Percentiles rank a stretch among this genome's conserved stretches.
phyloP scores from a whole-genome alignment of 37 sponge, comb jelly and placozoan species.

The Hexactinellida sp. region DNA sequence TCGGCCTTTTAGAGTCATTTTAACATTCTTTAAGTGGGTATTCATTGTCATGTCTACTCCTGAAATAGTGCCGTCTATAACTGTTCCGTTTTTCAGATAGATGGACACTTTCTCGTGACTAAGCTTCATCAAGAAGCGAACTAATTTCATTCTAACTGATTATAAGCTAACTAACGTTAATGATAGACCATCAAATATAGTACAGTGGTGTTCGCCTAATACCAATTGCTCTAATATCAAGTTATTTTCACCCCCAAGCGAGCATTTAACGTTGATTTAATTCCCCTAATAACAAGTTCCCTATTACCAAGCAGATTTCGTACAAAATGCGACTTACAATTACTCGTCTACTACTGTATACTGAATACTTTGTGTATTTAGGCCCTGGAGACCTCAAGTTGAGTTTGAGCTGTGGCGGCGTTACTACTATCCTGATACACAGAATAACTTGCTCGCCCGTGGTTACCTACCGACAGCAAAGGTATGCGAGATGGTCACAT shows the following conservation, averaged over 20 bases:
- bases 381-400: constrained; percentile 4
- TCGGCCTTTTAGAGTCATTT: constrained; percentile 85
- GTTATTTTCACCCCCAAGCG: no score
- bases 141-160: not conserved
- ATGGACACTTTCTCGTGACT: constrained; percentile 96
- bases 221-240: no score
- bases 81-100: constrained; percentile 96
- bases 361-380: not conserved
- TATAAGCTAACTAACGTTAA: not conserved
- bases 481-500: not conserved
- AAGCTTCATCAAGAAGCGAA: constrained; percentile 93
- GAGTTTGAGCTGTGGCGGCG: constrained; percentile 10
- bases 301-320: no score
- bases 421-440: not conserved
- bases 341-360: not conserved
- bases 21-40: constrained; percentile 92
- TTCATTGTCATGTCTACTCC: constrained; percentile 99
- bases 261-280: no score
- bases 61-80: constrained; percentile 82
- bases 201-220: no score
- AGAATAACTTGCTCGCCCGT: not conserved
- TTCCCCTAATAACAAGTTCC: no score
- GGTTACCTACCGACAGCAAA: constrained; percentile 11
- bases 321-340: no score
- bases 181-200: no score